Evolutionary conservation across 2,797 vertebrate genomes (phyloP), one percentile per base, ranked within the genome.

Genomic region (Hemitrygon akajei): DNA sequence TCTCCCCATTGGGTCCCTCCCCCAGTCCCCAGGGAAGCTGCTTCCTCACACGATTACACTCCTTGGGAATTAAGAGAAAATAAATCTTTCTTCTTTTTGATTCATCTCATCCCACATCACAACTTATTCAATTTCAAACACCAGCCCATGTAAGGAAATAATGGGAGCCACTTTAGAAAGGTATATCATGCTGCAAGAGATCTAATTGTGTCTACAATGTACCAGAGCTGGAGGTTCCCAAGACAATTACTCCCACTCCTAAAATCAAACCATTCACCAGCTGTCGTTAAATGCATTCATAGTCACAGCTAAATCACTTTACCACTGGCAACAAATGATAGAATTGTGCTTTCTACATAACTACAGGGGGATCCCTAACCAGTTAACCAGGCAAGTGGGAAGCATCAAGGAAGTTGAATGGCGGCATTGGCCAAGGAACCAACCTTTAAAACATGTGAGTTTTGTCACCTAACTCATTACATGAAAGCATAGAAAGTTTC

Each of bases 381-480:
- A 30, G 25, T 86, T 63, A 87, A n/a, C 56, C 30, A 12, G 5
- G 5, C 6, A 16, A 10, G 47, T 25, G 16, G 20, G 47, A 3
- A 9, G 40, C 27, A 47, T 9, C 7, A 2, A 14, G 56, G 47
- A 14, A 56, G 84, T 63, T 63, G 30, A 87, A 87, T 63, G 27
- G 3, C 9, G 22, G 37, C 18, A 86, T 86, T 58, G 56, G 25
- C 11, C 58, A 16, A 63, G 58, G 82, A 86, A 3, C 3, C 56
- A 86, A 30, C 25, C 27, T 86, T 86, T 60, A n/a, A 56, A 86
- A 30, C 5, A 30, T 25, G 30, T 12, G 60, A 56, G n/a, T 63
- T 86, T 30, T 86, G 82, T 86, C 25, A n/a, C 82, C 82, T 86
- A 60, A n/a, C 27, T 47, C 37, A 82, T 81, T 81, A 84, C 56